Base-by-base conservation (phyloP, 1,140 invertebrate species). In the Microplitis demolitor region DNA sequence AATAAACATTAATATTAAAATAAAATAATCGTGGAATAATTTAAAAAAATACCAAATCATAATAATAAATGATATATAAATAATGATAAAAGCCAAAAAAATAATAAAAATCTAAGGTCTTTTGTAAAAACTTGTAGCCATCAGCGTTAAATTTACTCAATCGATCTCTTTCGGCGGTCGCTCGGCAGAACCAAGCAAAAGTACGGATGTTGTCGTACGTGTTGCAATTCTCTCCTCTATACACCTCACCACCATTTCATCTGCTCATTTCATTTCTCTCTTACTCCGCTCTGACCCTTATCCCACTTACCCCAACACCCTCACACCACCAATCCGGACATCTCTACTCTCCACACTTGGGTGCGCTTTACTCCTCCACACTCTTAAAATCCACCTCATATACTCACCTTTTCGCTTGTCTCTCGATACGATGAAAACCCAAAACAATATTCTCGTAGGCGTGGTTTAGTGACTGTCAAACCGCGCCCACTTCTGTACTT, bases 131-230 rank as follows among this genome's bases (percentile, higher is more conserved):
- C 24, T 45, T 37, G 61, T 78, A 80, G 80, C 80, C 81, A 82
- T 82, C 78, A 74, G 74, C 69, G 72, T 71, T 16, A 45, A 31
- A 76, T 78, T 77, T 73, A 76, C 74, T 78, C 81, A 82, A 85
- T 84, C 82, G 82, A 84, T 84, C 83, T 84, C 83, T 85, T 84
- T 84, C 83, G 78, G 77, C 83, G 79, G 81, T 78, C 31, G 45
- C 39, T 45, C 39, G 6, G 5, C 39, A 45, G 3, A 45, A 45
- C 39, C 39, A 45, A 11, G 5, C 61, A 74, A 73, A 35, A 64
- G 63, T 56, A 60, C 67, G 66, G 66, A 74, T 74, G 72, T 74
- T 74, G 72, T 74, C 66, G 72, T 74, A 74, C 67, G 67, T 74
- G 72, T 69, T 62, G 54, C 45, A 51, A 37, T 53, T 50, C 53